Conservation (phyloP, 2,797 vertebrate genomes). For the Pantherophis vulpinus region DNA sequence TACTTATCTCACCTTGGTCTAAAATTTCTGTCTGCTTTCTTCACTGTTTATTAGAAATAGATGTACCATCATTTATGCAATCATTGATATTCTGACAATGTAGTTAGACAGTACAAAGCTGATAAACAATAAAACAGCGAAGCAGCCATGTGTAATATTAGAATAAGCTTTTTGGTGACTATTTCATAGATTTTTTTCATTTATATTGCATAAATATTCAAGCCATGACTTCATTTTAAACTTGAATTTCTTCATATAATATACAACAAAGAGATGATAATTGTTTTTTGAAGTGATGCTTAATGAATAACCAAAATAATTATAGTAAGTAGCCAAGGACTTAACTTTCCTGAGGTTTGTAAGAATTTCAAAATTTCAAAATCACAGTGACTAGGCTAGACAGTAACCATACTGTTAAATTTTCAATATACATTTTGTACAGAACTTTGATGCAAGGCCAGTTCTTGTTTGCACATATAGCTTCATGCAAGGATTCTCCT, state of each 20-base stretch:
- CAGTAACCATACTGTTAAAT: slow-evolving; percentile 62
- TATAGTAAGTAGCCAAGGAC: slow-evolving; percentile 66
- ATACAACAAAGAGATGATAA: slow-evolving; percentile 36
- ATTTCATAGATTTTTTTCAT: slow-evolving; percentile 62
- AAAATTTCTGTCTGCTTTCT: slow-evolving; percentile 24
- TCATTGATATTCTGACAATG: slow-evolving; percentile 49
- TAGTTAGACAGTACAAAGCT: slow-evolving; percentile 63
- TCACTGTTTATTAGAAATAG: slow-evolving; percentile 38
- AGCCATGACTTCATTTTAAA: slow-evolving; percentile 56
- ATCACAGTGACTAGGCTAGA: slow-evolving; percentile 75
- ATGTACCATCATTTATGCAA: slow-evolving; percentile 32
- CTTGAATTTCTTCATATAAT: slow-evolving; percentile 54
- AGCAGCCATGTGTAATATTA: slow-evolving; percentile 61
- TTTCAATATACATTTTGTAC: slow-evolving; percentile 68
- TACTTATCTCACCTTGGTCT: not conserved
- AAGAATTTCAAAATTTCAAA: slow-evolving; percentile 68
- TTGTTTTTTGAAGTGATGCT: slow-evolving; percentile 41
- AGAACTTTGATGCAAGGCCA: slow-evolving; percentile 62
- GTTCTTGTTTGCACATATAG: slow-evolving; percentile 37
- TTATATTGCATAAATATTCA: slow-evolving; percentile 64
- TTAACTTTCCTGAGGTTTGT: slow-evolving; percentile 80
- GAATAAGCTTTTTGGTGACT: slow-evolving; percentile 74
- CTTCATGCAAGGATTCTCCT: slow-evolving; percentile 56
- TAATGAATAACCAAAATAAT: slow-evolving; percentile 56
- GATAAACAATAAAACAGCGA: slow-evolving; percentile 55